Base-by-base conservation (phyloP, 2,888 invertebrate species). In the Noctua janthina region DNA sequence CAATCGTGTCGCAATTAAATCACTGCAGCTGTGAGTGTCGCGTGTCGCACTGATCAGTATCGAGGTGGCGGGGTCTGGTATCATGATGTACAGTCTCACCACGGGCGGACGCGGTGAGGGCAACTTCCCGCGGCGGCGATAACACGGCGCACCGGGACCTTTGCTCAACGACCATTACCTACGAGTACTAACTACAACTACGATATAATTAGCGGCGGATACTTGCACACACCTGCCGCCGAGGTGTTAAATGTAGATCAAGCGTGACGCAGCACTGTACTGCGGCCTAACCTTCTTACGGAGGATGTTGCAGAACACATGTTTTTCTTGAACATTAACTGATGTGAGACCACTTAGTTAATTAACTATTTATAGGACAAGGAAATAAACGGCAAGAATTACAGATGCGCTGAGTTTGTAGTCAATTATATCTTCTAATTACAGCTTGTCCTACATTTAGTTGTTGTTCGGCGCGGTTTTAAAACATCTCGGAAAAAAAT, bases 211-310 rank as follows among this genome's bases (percentile, higher is more conserved):
- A 74, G 46, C 39, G 68, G 67, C 74, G 79, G 82, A 54, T 39
- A 71, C 54, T 71, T 82, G 82, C 86, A 82, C 82, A 74, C 59
- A 35, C 64, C 62, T 39, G 43, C 77, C 29, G 39, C 29, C 46
- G 20, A 29, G 8, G 67, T 20, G 54, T 13, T 35, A 20, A 8
- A 43, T 56, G 62, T 51, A 49, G 72, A 51, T n/a, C 39, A 51
- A 29, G 17, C 17, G 72, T 3, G 72, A 43, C 72, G 72, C 72
- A 7, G 39, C n/a, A 15, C 73, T 39, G 6, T 43, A 17, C 54
- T 74, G 15, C 20, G 15, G 11, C 3, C 17, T 7, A 7, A 43
- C 29, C 23, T 23, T 43, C 43, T 15, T 23, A 23, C 29, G 17
- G 29, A 17, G 2, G 2, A n/a, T 35, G 7, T 43, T 29, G 17